A percentile compares a stretch with the other conserved stretches of the same genome.
Evolutionary conservation across 2,113 vertebrate species (phyloP).

Genomic region (Xyliphius kryptos): DNA sequence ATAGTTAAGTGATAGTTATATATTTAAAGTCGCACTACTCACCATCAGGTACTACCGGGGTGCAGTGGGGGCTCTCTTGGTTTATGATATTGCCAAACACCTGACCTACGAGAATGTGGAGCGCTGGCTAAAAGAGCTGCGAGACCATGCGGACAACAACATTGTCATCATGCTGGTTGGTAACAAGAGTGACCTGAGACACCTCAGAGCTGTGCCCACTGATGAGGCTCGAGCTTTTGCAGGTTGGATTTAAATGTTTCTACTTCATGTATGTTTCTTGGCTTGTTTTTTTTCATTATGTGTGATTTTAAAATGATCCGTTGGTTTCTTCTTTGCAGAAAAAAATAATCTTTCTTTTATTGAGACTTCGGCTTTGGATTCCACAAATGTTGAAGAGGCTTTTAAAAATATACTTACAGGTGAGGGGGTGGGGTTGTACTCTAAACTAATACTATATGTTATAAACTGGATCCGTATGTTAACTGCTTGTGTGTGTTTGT

Average conservation of each 20-base stretch:
- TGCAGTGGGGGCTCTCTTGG: constrained; percentile 85
- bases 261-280: too few relatives aligned
- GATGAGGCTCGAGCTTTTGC: constrained; percentile 86
- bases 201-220: constrained; percentile 85
- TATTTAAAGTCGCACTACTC: background rate
- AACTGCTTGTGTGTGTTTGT: too few relatives aligned
- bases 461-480: too few relatives aligned
- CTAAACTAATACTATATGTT: too few relatives aligned
- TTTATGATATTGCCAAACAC: too few relatives aligned
- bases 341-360: constrained; percentile 95
- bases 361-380: constrained; percentile 95
- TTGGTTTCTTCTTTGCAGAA: constrained; percentile 62
- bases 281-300: too few relatives aligned
- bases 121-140: too few relatives aligned
- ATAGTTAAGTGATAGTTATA: background rate
- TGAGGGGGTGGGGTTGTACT: too few relatives aligned
- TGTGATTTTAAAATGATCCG: too few relatives aligned
- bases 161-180: too few relatives aligned
- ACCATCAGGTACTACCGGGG: constrained; percentile 81
- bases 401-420: constrained; percentile 97
- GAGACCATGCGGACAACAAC: too few relatives aligned
- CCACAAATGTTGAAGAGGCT: constrained; percentile 95
- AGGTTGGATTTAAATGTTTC: constrained; percentile 57
- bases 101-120: too few relatives aligned
- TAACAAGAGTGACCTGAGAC: constrained; percentile 93